Base-by-base conservation (phyloP, 2,888 invertebrate species). In the Xestia c-nigrum region DNA sequence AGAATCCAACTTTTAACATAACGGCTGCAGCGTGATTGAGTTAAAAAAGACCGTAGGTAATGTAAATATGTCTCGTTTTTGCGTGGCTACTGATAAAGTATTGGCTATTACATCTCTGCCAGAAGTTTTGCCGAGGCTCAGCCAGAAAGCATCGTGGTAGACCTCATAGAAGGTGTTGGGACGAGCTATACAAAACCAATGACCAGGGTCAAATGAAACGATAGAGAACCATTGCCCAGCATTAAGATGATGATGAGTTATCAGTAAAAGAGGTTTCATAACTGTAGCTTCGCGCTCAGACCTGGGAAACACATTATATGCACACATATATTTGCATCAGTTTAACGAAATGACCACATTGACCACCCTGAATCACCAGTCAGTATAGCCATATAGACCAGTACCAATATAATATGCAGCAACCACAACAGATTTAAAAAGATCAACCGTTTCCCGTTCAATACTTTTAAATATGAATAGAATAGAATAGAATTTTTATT, bases 1-100 rank as follows among this genome's bases (percentile, higher is more conserved):
- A 38, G 0, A 84, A 78, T 71, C 7, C 12, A 57, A 66, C 16
- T 63, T 68, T 70, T 38, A 55, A 67, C 55, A 55, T 59, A 43
- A 46, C 16, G 38, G 50, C 12, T 75, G 43, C 50, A 64, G 55
- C 16, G 19, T 61, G 52, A 67, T 24, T 21, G 24, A 66, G 50
- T 21, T 52, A 5, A 47, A 81, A 65, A 40, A 67, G 5, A 47
- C 31, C 19, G 16, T 16, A 40, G 19, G 68, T 47, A 47, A 14
- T 19, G 19, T 50, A 16, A 7, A 5, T 43, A 40, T 40, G 40
- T 38, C 31, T 12, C 46, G 10, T 59, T 50, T 77, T 78, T 50
- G 43, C 52, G 4, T 21, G 14, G 31, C 63, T n/a, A 7, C n/a
- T 38, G 31, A 3, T 19, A 43, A 74, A n/a, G 21, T 9, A 59